Conservation (phyloP, 2,797 vertebrate species). For the Falco berigora region DNA sequence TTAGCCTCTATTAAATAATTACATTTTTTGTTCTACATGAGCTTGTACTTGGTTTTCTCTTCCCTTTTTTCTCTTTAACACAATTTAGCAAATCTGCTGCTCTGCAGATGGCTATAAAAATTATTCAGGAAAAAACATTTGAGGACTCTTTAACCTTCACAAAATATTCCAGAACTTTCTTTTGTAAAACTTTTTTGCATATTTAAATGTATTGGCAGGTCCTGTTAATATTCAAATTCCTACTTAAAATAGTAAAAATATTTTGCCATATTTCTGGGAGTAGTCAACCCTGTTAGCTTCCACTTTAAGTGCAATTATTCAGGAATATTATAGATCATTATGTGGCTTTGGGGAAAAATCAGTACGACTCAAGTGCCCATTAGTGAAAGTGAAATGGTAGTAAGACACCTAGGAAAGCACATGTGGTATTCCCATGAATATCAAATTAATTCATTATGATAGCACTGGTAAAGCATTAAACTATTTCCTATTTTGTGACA, state of each 20-base stretch:
- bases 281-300: conserved; percentile 61
- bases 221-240: conserved; percentile 7
- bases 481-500: conserved; percentile 12
- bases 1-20: background rate
- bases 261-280: conserved; percentile 63
- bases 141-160: conserved; percentile 5
- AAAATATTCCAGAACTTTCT: background rate
- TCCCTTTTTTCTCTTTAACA: background rate
- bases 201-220: background rate
- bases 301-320: conserved; percentile 67
- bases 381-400: conserved; percentile 63
- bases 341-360: conserved; percentile 70
- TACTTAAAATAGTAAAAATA: conserved; percentile 52
- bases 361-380: conserved; percentile 62
- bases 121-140: background rate
- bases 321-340: conserved; percentile 64
- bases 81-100: background rate
- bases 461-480: conserved; percentile 35
- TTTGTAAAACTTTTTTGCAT: background rate
- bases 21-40: background rate
- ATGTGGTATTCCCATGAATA: conserved; percentile 45
- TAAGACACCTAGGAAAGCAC: conserved; percentile 60
- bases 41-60: background rate
- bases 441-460: conserved; percentile 57
- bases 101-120: conserved; percentile 14